Conservation (phyloP, 2,113 vertebrate genomes). For the Eupsittula cactorum region DNA sequence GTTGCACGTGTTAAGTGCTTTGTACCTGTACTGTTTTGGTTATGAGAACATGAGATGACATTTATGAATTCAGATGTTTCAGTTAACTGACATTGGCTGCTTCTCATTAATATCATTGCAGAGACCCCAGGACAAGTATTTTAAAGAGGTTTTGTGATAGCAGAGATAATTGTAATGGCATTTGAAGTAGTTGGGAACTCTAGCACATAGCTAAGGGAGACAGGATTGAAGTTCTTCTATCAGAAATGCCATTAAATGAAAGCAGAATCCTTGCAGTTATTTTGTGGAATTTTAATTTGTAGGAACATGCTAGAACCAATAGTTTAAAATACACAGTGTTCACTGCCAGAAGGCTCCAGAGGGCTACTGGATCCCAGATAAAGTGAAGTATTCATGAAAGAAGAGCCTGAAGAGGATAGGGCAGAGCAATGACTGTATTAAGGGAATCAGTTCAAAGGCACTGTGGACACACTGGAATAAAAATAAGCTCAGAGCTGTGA, state of each 20-base stretch:
- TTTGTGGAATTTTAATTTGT: slow-evolving; percentile 38
- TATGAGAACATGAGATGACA: not conserved
- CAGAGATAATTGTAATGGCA: not conserved
- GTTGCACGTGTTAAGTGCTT: not conserved
- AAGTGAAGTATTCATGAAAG: slow-evolving; percentile 47
- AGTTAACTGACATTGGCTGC: not conserved
- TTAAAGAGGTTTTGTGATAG: slow-evolving; percentile 26
- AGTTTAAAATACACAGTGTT: slow-evolving; percentile 8
- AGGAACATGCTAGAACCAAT: not conserved
- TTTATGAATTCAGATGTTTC: not conserved
- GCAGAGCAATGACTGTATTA: not conserved
- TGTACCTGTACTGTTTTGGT: not conserved
- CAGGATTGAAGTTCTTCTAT: slow-evolving; percentile 32
- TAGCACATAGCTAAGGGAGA: not conserved
- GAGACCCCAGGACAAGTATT: not conserved
- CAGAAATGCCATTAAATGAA: slow-evolving; percentile 28
- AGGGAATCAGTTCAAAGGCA: slow-evolving; percentile 43
- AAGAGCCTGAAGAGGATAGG: slow-evolving; percentile 14
- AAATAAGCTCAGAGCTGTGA: slow-evolving; percentile 1
- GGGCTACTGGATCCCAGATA: slow-evolving; percentile 6
- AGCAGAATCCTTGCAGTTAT: not conserved
- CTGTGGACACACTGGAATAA: not conserved
- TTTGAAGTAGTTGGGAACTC: slow-evolving; percentile 14
- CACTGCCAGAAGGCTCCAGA: not conserved
- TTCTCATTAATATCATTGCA: slow-evolving; percentile 17